These are phyloP conservation scores for Pipra filicauda DNA, from an alignment of 2,113 vertebrate species.

Conservation along the genomic window DNA sequence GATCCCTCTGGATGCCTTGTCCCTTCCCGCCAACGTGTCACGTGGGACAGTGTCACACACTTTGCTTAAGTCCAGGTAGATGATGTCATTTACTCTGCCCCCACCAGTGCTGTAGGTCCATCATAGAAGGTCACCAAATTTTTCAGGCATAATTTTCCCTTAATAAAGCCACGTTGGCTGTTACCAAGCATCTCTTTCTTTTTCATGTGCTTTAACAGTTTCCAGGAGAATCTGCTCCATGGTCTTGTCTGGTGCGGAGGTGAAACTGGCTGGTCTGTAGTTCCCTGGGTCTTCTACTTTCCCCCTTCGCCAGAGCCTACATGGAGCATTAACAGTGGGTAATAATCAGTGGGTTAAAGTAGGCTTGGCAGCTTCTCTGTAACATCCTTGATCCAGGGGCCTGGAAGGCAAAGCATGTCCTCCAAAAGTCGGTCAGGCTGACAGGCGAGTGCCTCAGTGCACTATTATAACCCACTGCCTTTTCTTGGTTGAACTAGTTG, in stretches of 20 bases:
- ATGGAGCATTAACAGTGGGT: not conserved
- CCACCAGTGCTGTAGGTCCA: not conserved
- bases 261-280: not conserved
- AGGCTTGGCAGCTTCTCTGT: not conserved
- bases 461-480: fast-evolving
- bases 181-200: not conserved
- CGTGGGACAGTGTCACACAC: not conserved
- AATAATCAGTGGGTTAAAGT: not conserved
- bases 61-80: not conserved
- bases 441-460: not conserved
- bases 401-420: not conserved
- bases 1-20: not conserved
- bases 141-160: not conserved
- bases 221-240: not conserved
- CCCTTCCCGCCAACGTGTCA: not conserved
- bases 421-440: not conserved
- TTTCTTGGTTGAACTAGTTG: not conserved
- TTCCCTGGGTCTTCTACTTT: not conserved
- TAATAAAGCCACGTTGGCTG: not conserved
- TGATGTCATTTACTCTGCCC: not conserved
- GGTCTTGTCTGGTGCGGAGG: not conserved
- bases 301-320: too few relatives aligned
- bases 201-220: not conserved
- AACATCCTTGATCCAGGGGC: not conserved
- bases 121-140: not conserved